A percentile compares a stretch with the other conserved stretches of the same genome.
These are phyloP conservation scores for Anthopleura xanthogrammica DNA, from an alignment of 92 coral and sea anemone genomes.

Conservation along the genomic window DNA sequence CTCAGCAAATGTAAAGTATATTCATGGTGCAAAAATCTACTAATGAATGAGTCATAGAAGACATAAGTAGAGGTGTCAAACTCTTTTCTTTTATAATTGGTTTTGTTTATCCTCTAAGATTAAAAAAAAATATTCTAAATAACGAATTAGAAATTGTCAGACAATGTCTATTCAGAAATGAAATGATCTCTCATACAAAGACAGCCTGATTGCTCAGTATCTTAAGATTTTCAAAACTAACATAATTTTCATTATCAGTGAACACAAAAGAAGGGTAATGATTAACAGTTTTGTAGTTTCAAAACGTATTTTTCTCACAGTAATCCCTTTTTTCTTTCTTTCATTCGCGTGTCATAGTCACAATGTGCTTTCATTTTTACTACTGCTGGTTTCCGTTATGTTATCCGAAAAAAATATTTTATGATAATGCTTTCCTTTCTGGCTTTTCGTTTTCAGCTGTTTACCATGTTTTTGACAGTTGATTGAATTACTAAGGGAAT, in stretches of 20 bases:
- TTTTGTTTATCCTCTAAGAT: neutral
- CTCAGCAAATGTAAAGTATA: neutral
- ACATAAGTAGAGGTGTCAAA: neutral
- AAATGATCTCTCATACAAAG: neutral
- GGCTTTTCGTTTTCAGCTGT: neutral
- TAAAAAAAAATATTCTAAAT: neutral
- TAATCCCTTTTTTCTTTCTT: neutral
- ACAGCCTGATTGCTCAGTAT: too few relatives aligned
- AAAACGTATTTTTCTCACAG: too few relatives aligned
- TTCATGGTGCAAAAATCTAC: neutral
- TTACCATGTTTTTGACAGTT: neutral
- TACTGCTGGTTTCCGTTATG: neutral
- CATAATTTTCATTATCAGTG: neutral
- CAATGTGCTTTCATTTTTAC: neutral
- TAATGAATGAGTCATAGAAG: neutral
- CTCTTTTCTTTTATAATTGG: neutral
- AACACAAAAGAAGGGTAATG: neutral
- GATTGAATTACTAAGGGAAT: neutral
- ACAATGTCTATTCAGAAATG: neutral
- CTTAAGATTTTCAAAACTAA: neutral
- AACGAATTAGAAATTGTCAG: neutral
- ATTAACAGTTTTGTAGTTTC: neutral
- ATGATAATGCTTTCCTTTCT: neutral
- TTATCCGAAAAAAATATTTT: neutral
- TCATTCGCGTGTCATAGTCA: neutral